Base-by-base conservation (phyloP, 2,113 vertebrate genomes). In the Aldabrachelys gigantea region DNA sequence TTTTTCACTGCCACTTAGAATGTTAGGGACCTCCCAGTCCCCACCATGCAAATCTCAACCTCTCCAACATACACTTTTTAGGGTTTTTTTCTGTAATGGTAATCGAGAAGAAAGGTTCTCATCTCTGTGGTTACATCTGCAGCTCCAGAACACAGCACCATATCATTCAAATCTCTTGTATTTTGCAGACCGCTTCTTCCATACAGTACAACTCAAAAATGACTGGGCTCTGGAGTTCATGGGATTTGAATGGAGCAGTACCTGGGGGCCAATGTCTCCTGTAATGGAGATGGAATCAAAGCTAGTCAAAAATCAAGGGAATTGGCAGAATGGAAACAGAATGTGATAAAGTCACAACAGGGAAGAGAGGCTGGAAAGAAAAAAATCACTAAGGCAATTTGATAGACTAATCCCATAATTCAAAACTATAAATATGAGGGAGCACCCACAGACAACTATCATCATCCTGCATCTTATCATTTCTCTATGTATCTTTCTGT, bases 141-240 rank as follows among this genome's bases (percentile, higher is more conserved):
- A 65, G 31, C 16, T 9, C 12, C 41, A 25, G 27, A 56, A 49
- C 13, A 35, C 79, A 31, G 65, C 35, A 38, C 29, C 11, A 16
- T 29, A 16, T 35, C 62, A 65, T 69, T n/a, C 65, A 69, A 69
- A n/a, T 13, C 16, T 3, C 2, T 44, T 47, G 11, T 38, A 29
- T 8, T 41, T 17, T 16, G 24, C 78, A 89, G 24, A 14, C 6
- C 59, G 29, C 2, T 49, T 44, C 41, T 25, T 4, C 7, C 7
- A 14, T 59, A 17, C 31, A 52, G 62, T 1, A 1, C 8, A 65
- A 12, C 3, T 21, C 27, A 13, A 2, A 54, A 56, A 57, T 49
- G 29, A 27, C 8, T 9, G 24, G 35, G 11, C 1, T 16, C 2
- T 6, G 38, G 38, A 75, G 25, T 5, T 21, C 10, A 1, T 1